Evolutionary conservation across 35 echinoderm and acorn worm species (phyloP).

Genomic region (Acanthaster planci): DNA sequence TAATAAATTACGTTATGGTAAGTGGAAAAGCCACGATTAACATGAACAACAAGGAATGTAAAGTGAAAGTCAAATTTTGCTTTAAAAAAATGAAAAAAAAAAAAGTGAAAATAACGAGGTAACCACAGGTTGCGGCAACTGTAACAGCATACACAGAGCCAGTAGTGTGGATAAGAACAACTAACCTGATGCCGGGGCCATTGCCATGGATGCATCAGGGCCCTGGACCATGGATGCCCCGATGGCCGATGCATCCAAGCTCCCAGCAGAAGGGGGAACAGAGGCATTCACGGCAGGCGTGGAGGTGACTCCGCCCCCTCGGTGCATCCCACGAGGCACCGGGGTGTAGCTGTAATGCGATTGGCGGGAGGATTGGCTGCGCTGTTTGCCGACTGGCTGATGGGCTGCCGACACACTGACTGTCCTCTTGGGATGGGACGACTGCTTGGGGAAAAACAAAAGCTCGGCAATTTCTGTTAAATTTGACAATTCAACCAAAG

Average conservation of each 20-base stretch:
- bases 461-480: too few species aligned
- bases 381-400: slow-evolving; percentile 26
- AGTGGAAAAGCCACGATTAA: too few species aligned
- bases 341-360: slow-evolving; percentile 45
- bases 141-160: too few species aligned
- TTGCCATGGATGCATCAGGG: slow-evolving; percentile 34
- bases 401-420: slow-evolving; percentile 33
- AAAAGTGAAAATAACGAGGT: too few species aligned
- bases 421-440: slow-evolving; percentile 2
- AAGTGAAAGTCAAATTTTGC: too few species aligned
- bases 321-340: slow-evolving; percentile 31
- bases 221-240: slow-evolving; percentile 30
- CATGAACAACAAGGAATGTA: too few species aligned
- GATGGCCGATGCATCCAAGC: slow-evolving; percentile 57
- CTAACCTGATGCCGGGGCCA: not conserved
- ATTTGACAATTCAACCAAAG: too few species aligned
- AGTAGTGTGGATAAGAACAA: too few species aligned
- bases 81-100: too few species aligned
- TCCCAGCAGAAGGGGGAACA: slow-evolving; percentile 5
- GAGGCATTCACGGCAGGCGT: slow-evolving; percentile 58
- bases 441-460: too few species aligned
- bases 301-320: slow-evolving; percentile 47
- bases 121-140: too few species aligned
- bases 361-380: slow-evolving; percentile 1
- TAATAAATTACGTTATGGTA: too few species aligned